phyloP scores from a whole-genome alignment of 2,797 vertebrate genomes.

The Sphaeramia orbicularis region DNA sequence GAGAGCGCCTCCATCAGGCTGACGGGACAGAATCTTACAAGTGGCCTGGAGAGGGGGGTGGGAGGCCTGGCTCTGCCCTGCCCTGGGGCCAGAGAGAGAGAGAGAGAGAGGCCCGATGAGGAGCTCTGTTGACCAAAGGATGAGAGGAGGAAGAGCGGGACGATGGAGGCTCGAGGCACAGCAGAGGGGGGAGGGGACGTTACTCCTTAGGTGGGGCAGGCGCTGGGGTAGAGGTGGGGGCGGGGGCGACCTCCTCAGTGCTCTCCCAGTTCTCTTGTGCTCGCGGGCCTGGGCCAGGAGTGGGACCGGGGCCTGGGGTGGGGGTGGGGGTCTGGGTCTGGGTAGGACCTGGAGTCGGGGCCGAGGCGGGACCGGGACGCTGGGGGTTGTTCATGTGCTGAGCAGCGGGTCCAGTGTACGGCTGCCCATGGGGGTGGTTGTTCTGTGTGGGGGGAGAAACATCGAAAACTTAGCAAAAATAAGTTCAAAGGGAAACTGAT shows the following conservation, averaged over 20 bases:
- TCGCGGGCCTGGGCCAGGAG: conserved; percentile 90
- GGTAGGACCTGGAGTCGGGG: conserved; percentile 72
- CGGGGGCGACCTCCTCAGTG: conserved; percentile 93
- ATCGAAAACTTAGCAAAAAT: not conserved
- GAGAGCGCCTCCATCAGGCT: conserved; percentile 92
- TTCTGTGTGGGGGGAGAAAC: conserved; percentile 84
- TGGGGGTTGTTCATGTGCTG: conserved; percentile 99
- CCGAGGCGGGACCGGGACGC: conserved; percentile 89
- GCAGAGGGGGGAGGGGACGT: conserved; percentile 82
- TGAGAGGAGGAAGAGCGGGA: conserved; percentile 82
- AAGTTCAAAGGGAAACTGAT: not conserved
- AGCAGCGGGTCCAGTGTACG: conserved; percentile 98
- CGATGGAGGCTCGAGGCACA: conserved; percentile 82
- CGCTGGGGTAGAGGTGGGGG: conserved; percentile 83
- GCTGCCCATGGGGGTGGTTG: conserved; percentile 99
- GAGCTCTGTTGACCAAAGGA: conserved; percentile 86
- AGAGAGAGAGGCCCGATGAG: conserved; percentile 85
- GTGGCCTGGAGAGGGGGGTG: conserved; percentile 87
- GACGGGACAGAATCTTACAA: conserved; percentile 54
- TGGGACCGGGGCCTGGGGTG: conserved; percentile 55
- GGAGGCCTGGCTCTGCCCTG: conserved; percentile 91
- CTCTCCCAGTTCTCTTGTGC: conserved; percentile 99
- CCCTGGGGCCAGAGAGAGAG: conserved; percentile 67
- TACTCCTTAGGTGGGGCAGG: conserved; percentile 97
- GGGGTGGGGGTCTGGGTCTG: conserved; percentile 51